These are phyloP conservation scores for Tragelaphus imberbis DNA, from an alignment of 2,113 vertebrate species.

Conservation along the genomic window DNA sequence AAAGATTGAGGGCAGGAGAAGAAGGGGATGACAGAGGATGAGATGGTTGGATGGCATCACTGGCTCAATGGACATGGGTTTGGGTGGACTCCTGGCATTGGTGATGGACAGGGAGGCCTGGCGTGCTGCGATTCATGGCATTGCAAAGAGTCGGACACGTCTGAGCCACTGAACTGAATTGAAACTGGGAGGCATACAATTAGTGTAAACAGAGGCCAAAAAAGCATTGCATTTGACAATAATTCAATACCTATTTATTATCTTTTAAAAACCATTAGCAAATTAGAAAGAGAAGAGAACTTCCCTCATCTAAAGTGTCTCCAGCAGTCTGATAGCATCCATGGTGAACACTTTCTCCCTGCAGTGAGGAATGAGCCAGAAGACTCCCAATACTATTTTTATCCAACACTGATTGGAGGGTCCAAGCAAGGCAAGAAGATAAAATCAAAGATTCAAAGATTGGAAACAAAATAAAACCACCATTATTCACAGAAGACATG, in stretches of 20 bases:
- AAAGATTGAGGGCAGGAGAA: not conserved
- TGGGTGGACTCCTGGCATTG: rapidly evolving
- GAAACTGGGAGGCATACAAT: not conserved
- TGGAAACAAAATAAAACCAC: not conserved
- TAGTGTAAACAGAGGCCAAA: not conserved
- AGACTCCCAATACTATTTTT: not conserved
- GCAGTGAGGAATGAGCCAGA: not conserved
- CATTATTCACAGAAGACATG: not conserved
- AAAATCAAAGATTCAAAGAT: not conserved
- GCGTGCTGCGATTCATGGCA: rapidly evolving
- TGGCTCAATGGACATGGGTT: not conserved
- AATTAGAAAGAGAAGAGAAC: not conserved
- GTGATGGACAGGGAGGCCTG: not conserved
- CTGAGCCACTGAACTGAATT: not conserved
- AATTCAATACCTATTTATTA: not conserved
- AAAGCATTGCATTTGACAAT: not conserved
- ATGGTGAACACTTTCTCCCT: not conserved
- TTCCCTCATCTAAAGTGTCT: not conserved
- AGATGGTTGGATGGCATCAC: not conserved
- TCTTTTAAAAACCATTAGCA: not conserved
- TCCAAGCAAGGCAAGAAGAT: not conserved
- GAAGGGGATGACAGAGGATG: not conserved
- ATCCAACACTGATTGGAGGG: not conserved
- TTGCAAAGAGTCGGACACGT: rapidly evolving
- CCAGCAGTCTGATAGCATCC: not conserved